phyloP scores from a whole-genome alignment of 2,888 invertebrate genomes.

The Papilio demoleus region DNA sequence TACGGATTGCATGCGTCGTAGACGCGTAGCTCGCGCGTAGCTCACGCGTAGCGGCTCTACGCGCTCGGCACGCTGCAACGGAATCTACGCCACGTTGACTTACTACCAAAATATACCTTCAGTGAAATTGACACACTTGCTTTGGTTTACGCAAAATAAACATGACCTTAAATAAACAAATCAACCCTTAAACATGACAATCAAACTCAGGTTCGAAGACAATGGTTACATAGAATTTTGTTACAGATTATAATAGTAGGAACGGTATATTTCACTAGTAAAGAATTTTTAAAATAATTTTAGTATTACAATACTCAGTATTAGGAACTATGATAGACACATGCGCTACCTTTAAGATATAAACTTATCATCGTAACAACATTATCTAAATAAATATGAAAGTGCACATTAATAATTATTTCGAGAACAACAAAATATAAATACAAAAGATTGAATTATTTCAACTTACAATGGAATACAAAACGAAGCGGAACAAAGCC shows the following conservation, averaged over 20 bases:
- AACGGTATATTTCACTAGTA: constrained; percentile 83
- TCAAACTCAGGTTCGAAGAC: constrained; percentile 54
- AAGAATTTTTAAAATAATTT: constrained; percentile 81
- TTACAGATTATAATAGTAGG: constrained; percentile 80
- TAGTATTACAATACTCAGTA: constrained; percentile 80
- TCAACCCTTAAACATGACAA: constrained; percentile 53
- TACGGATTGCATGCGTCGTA: constrained; percentile 74
- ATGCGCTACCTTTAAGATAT: constrained; percentile 77
- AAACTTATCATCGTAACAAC: constrained; percentile 76
- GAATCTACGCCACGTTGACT: constrained; percentile 65
- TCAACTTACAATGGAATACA: constrained; percentile 50
- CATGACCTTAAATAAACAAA: constrained; percentile 39
- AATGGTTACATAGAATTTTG: constrained; percentile 67
- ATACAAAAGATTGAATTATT: constrained; percentile 58
- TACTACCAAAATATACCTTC: constrained; percentile 44
- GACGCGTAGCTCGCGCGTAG: constrained; percentile 77
- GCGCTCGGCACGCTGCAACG: constrained; percentile 57
- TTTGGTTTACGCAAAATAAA: constrained; percentile 48
- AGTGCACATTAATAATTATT: constrained; percentile 60
- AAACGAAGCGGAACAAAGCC: constrained; percentile 56
- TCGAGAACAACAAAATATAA: constrained; percentile 67
- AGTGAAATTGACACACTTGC: constrained; percentile 47
- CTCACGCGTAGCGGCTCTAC: constrained; percentile 47
- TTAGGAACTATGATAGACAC: constrained; percentile 83
- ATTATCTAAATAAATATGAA: constrained; percentile 58